Evolutionary conservation across 2,888 invertebrate genomes (phyloP).

Genomic region (Cephus sareptanus): DNA sequence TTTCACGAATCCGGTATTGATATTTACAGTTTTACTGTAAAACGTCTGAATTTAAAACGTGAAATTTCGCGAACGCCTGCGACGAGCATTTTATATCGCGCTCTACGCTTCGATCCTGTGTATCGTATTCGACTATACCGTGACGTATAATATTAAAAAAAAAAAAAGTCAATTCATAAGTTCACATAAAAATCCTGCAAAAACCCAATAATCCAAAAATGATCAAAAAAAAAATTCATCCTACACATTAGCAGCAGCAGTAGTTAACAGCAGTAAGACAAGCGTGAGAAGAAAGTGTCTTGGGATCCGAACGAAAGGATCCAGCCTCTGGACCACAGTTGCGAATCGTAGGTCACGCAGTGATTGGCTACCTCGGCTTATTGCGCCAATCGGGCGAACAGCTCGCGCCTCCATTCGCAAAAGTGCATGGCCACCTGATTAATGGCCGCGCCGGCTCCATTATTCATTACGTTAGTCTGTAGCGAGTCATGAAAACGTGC

Average conservation of each 20-base stretch:
- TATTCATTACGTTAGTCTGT: slow-evolving; percentile 42
- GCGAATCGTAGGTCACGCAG: background rate
- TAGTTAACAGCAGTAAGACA: too few species aligned
- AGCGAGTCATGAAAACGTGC: slow-evolving; percentile 33
- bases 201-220: too few species aligned
- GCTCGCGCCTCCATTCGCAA: slow-evolving; percentile 2
- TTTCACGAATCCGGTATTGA: background rate
- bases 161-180: background rate
- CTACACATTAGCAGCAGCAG: too few species aligned
- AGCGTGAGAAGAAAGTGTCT: background rate
- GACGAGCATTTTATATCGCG: background rate
- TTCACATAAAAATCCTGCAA: background rate
- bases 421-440: slow-evolving; percentile 25
- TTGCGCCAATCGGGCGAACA: slow-evolving; percentile 14
- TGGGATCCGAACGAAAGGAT: background rate
- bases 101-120: too few species aligned
- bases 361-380: background rate
- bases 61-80: background rate
- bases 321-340: background rate
- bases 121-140: background rate
- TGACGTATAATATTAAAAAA: background rate
- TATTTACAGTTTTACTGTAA: background rate
- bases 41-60: background rate
- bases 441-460: slow-evolving; percentile 36
- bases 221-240: background rate